phyloP scores from a whole-genome alignment of 92 coral and sea anemone genomes.

The Bergia sp. region DNA sequence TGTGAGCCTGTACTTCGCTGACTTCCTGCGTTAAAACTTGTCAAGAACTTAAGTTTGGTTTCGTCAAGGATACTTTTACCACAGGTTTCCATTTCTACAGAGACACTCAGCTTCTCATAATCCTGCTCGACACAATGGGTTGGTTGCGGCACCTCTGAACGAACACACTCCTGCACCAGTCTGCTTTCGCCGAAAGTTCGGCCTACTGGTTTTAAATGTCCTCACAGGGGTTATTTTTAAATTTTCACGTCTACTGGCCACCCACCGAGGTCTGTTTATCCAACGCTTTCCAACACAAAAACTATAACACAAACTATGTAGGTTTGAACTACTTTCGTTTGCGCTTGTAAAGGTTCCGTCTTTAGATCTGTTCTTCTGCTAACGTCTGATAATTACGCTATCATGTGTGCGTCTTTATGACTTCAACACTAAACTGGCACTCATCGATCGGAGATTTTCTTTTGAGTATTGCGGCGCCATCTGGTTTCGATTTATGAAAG shows the following conservation, averaged over 20 bases:
- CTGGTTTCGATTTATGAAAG: slow-evolving; percentile 80
- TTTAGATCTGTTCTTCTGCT: slow-evolving; percentile 6
- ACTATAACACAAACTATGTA: neutral
- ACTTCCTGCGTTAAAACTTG: slow-evolving; percentile 37
- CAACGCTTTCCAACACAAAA: slow-evolving; percentile 42
- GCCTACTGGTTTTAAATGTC: slow-evolving; percentile 39
- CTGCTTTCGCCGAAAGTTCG: slow-evolving; percentile 30
- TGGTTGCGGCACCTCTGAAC: slow-evolving; percentile 8
- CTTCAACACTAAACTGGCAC: slow-evolving; percentile 27
- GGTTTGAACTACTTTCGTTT: neutral
- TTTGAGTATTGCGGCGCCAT: slow-evolving; percentile 81
- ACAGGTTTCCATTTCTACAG: slow-evolving; percentile 19
- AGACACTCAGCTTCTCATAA: slow-evolving; percentile 5
- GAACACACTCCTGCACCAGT: slow-evolving; percentile 5
- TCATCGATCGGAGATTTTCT: slow-evolving; percentile 31
- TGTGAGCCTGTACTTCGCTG: slow-evolving; percentile 1
- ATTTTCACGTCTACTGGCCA: slow-evolving; percentile 58
- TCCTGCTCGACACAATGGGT: slow-evolving; percentile 30
- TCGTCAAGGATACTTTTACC: slow-evolving; percentile 20
- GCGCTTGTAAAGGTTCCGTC: neutral
- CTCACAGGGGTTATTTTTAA: slow-evolving; percentile 39
- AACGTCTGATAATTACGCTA: slow-evolving; percentile 19
- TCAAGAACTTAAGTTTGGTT: neutral
- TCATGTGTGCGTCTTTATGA: slow-evolving; percentile 40
- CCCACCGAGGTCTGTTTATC: slow-evolving; percentile 65